phyloP scores from a whole-genome alignment of 2,888 invertebrate species.

The Deilephila elpenor region DNA sequence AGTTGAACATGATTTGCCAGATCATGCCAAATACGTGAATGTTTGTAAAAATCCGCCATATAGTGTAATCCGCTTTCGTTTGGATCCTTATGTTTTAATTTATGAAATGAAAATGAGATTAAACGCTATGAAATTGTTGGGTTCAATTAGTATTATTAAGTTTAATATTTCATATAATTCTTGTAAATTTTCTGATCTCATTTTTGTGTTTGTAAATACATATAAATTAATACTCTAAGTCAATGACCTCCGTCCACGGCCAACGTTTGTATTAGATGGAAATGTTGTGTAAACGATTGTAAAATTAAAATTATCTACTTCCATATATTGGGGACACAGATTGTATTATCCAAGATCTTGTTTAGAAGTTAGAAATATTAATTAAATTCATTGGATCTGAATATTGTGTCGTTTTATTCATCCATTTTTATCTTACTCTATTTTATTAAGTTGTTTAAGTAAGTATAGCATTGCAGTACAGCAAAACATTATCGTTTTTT shows the following conservation, averaged over 20 bases:
- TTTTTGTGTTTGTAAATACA: slow-evolving; percentile 69
- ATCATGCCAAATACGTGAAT: slow-evolving; percentile 23
- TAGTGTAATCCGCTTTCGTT: slow-evolving; percentile 8
- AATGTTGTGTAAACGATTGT: neutral
- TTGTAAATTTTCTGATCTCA: slow-evolving; percentile 82
- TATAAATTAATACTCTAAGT: slow-evolving; percentile 46
- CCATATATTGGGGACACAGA: neutral
- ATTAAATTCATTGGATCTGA: slow-evolving; percentile 50
- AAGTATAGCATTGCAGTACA: too few species aligned
- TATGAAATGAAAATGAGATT: neutral
- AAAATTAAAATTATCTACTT: slow-evolving; percentile 19
- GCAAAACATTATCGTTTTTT: too few species aligned
- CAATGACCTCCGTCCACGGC: slow-evolving; percentile 39
- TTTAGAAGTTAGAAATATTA: slow-evolving; percentile 45
- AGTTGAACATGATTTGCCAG: slow-evolving; percentile 14
- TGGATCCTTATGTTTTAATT: neutral
- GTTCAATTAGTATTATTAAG: slow-evolving; percentile 60
- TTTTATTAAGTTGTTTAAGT: neutral
- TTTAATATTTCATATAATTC: slow-evolving; percentile 54
- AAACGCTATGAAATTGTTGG: neutral
- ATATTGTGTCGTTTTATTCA: slow-evolving; percentile 15
- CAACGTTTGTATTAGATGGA: slow-evolving; percentile 26
- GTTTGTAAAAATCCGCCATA: slow-evolving; percentile 26
- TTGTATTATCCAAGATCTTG: slow-evolving; percentile 49
- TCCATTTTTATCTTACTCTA: neutral